phyloP scores from a whole-genome alignment of 2,797 vertebrate genomes.

The Simalia tracyae region DNA sequence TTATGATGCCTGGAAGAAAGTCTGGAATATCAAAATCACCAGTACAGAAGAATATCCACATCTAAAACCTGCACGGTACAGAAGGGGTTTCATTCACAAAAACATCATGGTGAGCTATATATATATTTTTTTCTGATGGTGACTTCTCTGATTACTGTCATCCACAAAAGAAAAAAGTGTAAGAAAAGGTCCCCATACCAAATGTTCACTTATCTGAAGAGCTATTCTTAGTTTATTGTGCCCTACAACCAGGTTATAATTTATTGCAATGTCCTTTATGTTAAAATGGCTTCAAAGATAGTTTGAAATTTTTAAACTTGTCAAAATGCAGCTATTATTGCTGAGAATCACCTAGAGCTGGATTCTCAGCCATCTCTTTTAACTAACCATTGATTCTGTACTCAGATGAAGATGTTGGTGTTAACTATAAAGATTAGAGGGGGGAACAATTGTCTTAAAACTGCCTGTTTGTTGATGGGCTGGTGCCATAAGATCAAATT shows the following conservation, averaged over 20 bases:
- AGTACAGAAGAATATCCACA: constrained; percentile 83
- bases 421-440: background rate
- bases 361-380: background rate
- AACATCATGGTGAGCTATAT: constrained; percentile 78
- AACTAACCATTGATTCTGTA: background rate
- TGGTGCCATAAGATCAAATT: background rate
- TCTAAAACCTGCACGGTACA: constrained; percentile 77
- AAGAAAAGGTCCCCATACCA: background rate
- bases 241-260: background rate
- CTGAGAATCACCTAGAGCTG: background rate
- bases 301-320: background rate
- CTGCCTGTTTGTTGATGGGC: background rate
- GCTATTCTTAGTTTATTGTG: background rate
- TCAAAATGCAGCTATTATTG: background rate
- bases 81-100: constrained; percentile 79
- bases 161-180: constrained; percentile 13
- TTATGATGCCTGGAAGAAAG: constrained; percentile 81
- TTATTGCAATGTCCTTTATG: background rate
- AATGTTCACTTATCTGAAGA: constrained; percentile 22
- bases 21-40: constrained; percentile 80
- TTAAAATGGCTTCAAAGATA: background rate
- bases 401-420: background rate
- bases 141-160: background rate
- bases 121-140: background rate
- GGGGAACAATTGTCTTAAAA: background rate